A percentile compares a stretch with the other conserved stretches of the same genome.
phyloP scores from a whole-genome alignment of 2,797 vertebrate genomes.

The Lithobates sylvaticus region DNA sequence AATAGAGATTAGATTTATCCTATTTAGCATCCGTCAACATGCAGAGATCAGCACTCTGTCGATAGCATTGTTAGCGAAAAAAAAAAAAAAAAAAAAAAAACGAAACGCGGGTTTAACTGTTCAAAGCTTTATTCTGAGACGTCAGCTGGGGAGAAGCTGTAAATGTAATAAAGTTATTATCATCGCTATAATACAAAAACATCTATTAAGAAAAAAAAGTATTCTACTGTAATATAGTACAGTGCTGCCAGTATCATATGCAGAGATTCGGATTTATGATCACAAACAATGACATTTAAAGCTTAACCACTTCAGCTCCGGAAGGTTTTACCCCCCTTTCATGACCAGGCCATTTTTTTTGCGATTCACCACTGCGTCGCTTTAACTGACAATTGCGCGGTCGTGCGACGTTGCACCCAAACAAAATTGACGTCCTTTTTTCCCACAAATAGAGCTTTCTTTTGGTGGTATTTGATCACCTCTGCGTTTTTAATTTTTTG shows the following conservation, averaged over 20 bases:
- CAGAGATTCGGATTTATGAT: neutral
- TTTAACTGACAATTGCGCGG: no score
- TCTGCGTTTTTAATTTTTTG: no score
- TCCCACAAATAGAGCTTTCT: no score
- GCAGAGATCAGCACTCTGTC: neutral
- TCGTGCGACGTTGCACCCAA: no score
- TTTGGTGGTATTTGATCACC: no score
- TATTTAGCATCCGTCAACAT: conserved; percentile 7
- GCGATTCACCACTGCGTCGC: no score
- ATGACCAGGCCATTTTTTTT: no score
- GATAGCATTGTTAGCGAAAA: neutral
- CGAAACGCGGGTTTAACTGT: neutral
- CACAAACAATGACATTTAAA: neutral
- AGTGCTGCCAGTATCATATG: neutral
- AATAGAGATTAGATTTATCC: conserved; percentile 20
- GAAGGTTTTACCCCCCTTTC: no score
- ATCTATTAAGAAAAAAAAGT: neutral
- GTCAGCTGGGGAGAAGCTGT: neutral
- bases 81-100: neutral
- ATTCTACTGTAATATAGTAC: neutral
- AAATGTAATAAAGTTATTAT: neutral
- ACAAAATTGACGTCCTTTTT: no score
- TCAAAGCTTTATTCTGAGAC: neutral
- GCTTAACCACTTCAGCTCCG: no score
- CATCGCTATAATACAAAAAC: neutral